These are phyloP conservation scores for Cotesia vestalis DNA, from an alignment of 1,140 invertebrate species.

Conservation along the genomic window DNA sequence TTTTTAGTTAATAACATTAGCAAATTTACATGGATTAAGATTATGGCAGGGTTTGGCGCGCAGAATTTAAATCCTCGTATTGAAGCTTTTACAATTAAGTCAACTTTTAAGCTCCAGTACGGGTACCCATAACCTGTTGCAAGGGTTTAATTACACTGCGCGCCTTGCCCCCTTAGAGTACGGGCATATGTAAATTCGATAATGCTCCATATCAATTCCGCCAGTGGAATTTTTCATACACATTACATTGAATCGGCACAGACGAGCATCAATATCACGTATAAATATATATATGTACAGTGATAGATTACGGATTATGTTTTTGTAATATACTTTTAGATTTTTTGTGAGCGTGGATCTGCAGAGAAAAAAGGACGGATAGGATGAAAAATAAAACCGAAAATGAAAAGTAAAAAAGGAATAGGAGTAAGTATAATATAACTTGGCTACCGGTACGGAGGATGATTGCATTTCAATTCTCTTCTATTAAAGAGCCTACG, in stretches of 20 bases:
- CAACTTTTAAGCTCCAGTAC: background rate
- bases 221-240: no score
- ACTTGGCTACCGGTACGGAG: slow-evolving; percentile 34
- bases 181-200: slow-evolving; percentile 65
- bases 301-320: slow-evolving; percentile 22
- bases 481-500: slow-evolving; percentile 39
- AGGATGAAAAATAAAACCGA: background rate
- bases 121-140: no score
- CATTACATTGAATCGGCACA: background rate
- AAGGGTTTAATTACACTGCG: slow-evolving; percentile 41
- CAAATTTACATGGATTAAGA: slow-evolving; percentile 68
- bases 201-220: no score
- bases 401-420: slow-evolving; percentile 16
- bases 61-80: slow-evolving; percentile 30
- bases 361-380: slow-evolving; percentile 7
- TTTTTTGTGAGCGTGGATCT: slow-evolving; percentile 1
- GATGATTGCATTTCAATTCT: slow-evolving; percentile 40
- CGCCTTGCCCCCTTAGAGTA: slow-evolving; percentile 64
- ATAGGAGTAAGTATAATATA: slow-evolving; percentile 6
- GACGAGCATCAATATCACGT: slow-evolving; percentile 1
- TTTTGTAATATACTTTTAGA: background rate
- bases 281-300: no score
- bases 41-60: slow-evolving; percentile 60
- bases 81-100: background rate
- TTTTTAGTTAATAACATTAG: slow-evolving; percentile 60